Conservation (phyloP, 2,797 vertebrate genomes). For the Sebastes nivosus region DNA sequence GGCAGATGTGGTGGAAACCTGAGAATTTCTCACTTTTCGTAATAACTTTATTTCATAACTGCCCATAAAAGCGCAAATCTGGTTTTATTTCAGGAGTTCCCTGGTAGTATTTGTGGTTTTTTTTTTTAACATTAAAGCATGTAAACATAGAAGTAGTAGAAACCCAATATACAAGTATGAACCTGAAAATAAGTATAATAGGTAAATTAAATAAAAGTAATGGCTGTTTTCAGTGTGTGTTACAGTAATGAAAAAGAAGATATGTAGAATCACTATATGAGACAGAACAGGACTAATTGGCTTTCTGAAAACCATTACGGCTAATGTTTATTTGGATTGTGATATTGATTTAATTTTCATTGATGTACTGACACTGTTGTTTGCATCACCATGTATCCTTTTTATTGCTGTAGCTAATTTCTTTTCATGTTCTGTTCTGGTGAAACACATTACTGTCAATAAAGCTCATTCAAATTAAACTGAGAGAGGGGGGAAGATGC, state of each 20-base stretch:
- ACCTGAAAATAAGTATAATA: neutral
- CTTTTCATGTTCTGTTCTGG: neutral
- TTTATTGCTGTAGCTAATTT: conserved; percentile 5
- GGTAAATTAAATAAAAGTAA: neutral
- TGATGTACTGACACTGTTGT: neutral
- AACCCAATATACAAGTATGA: neutral
- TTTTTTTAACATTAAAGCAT: too few relatives aligned
- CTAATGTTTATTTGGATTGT: conserved; percentile 10
- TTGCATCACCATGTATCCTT: neutral
- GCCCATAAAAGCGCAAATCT: neutral
- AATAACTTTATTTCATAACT: neutral
- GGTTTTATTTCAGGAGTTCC: too few relatives aligned
- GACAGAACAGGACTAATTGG: neutral
- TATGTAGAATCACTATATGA: neutral
- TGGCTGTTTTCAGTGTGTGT: neutral
- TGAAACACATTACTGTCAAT: neutral
- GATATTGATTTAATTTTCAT: conserved; percentile 15
- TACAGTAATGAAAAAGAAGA: conserved; percentile 1
- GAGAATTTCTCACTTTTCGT: conserved; percentile 1
- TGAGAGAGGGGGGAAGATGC: neutral
- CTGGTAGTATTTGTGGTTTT: too few relatives aligned
- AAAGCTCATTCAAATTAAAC: neutral
- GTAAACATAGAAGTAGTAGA: too few relatives aligned
- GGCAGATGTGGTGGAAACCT: neutral
- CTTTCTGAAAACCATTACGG: neutral